Evolutionary conservation across 2,113 vertebrate genomes (phyloP), one percentile per base, ranked within the genome.

Genomic region (Rhinoderma darwinii): DNA sequence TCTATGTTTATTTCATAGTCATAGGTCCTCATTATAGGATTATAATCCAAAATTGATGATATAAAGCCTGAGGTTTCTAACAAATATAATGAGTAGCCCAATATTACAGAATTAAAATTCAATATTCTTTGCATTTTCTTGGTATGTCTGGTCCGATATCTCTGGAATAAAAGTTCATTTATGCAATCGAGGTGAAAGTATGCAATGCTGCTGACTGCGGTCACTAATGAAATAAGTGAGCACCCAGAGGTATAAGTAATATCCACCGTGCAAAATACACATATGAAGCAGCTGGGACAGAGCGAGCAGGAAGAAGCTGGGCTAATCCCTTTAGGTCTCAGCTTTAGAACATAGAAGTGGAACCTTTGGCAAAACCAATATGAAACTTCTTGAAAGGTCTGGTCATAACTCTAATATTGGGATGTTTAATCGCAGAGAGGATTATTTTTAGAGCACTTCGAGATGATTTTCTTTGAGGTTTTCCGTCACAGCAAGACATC

Each of bases 71-170:
- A 17, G 14, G 3, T 35, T 17, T 61, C 27, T 32, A 6, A 17
- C 30, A 32, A 37, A 43, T 74, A 74, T 76, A 27, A 50, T 50
- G 44, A 47, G 41, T n/a, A 3, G n/a, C 47, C 30, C 32, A 4
- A 22, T 56, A 59, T 92, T 25, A 93, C 92, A 90, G 92, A 92
- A 94, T 94, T 93, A 92, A 94, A 94, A 92, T 94, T 94, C 93
- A 94, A 94, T 94, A 94, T 93, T 93, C 91, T 92, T 92, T 93
- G 93, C 90, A 92, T 92, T 90, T 91, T 4, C 4, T 91, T 92
- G 89, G 35, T 41, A 90, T 83, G 91, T 91, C 93, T 92, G 91
- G 92, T 93, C 92, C 90, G 90, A 90, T 90, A 61, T 61, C 90
- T 63, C 75, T 50, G 70, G 86, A 91, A 72, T 44, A n/a, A 39